phyloP scores from a whole-genome alignment of 1,140 invertebrate species.

The Pseudomyrmex gracilis region DNA sequence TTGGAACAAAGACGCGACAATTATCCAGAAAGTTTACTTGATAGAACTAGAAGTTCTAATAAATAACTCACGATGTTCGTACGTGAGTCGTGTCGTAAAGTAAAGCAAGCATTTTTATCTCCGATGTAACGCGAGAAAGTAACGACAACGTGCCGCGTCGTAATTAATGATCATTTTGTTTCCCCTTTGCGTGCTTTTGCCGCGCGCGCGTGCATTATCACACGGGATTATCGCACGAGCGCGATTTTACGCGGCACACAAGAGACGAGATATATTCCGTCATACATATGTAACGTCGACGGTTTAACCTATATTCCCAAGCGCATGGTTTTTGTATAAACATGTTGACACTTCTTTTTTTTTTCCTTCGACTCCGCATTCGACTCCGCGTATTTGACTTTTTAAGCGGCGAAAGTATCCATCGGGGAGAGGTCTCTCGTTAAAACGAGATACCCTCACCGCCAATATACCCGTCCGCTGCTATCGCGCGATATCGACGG shows the following conservation, averaged over 20 bases:
- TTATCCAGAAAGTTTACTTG: too few relatives aligned
- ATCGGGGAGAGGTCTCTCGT: constrained; percentile 23
- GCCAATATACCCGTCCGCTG: not conserved
- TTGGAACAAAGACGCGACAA: too few relatives aligned
- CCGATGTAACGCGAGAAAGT: not conserved
- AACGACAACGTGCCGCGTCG: not conserved
- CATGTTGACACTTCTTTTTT: constrained; percentile 65
- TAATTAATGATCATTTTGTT: constrained; percentile 18
- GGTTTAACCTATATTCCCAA: constrained; percentile 70
- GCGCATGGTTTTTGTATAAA: constrained; percentile 63
- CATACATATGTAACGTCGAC: constrained; percentile 67
- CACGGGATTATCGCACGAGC: constrained; percentile 1
- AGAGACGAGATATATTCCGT: constrained; percentile 62
- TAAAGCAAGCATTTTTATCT: not conserved
- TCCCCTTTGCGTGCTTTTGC: too few relatives aligned
- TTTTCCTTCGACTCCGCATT: constrained; percentile 66
- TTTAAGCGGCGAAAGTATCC: constrained; percentile 74
- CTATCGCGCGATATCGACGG: not conserved
- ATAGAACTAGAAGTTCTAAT: too few relatives aligned
- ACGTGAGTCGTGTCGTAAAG: too few relatives aligned
- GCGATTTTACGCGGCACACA: constrained; percentile 4
- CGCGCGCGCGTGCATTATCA: not conserved
- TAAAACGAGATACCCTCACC: constrained; percentile 21
- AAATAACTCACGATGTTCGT: too few relatives aligned
- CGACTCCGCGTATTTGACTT: constrained; percentile 72